Conservation (phyloP, 2,797 vertebrate species). For the Anolis apletophallus region DNA sequence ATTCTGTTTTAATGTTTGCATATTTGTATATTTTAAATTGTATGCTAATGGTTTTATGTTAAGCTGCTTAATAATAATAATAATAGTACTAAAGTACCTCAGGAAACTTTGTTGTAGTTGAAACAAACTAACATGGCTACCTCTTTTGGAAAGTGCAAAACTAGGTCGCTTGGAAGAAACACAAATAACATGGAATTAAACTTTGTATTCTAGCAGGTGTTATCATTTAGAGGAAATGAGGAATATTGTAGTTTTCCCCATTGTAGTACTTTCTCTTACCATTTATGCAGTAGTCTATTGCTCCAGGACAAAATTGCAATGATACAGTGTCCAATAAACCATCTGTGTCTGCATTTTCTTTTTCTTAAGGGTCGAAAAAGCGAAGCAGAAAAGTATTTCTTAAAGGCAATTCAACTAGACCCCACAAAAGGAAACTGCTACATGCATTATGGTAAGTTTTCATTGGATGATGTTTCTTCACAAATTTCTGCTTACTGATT, state of each 20-base stretch:
- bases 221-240: neutral
- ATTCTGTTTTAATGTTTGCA: too few relatives aligned
- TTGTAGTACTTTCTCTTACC: neutral
- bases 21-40: too few relatives aligned
- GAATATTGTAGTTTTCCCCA: neutral
- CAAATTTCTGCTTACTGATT: constrained; percentile 28
- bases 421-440: constrained; percentile 98
- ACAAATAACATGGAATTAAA: neutral
- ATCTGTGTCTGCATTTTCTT: constrained; percentile 39
- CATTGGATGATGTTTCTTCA: constrained; percentile 48
- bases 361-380: constrained; percentile 90
- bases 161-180: neutral
- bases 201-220: neutral
- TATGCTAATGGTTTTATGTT: too few relatives aligned
- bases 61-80: neutral
- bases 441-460: constrained; percentile 98
- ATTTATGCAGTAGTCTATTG: neutral
- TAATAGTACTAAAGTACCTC: neutral
- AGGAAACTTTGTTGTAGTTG: neutral
- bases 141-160: neutral
- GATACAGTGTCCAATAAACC: constrained; percentile 60
- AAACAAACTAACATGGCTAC: neutral
- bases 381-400: constrained; percentile 95
- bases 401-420: constrained; percentile 97
- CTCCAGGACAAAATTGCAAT: neutral